Percentiles rank a stretch among this genome's conserved stretches.
Conservation (phyloP, 2,888 invertebrate genomes). For the Sclerodermus sp. region DNA sequence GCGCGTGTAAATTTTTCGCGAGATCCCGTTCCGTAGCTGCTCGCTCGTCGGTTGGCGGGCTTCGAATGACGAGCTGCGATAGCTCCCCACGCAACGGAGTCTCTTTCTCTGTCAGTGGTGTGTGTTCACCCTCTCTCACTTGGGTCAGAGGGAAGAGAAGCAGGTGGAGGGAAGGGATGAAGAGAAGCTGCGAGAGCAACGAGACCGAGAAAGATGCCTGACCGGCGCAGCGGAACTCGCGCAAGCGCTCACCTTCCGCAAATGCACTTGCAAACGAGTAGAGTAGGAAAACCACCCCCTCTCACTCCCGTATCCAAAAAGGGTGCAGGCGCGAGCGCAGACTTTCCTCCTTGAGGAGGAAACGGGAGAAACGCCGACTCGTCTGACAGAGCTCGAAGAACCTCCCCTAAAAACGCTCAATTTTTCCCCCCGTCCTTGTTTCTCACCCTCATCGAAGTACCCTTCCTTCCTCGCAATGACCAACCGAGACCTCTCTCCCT, state of each 20-base stretch:
- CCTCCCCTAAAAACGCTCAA: neutral
- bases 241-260: slow-evolving; percentile 14
- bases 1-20: slow-evolving; percentile 17
- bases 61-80: slow-evolving; percentile 53
- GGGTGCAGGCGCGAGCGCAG: no score
- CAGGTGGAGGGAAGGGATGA: neutral
- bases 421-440: slow-evolving; percentile 6
- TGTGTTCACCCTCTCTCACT: neutral
- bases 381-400: no score
- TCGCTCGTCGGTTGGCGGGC: slow-evolving; percentile 57
- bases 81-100: slow-evolving; percentile 42
- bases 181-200: slow-evolving; percentile 22
- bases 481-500: no score
- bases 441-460: slow-evolving; percentile 5
- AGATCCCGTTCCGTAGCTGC: slow-evolving; percentile 49
- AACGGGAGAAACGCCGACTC: no score
- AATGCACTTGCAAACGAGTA: slow-evolving; percentile 12
- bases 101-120: slow-evolving; percentile 12
- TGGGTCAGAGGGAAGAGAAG: neutral
- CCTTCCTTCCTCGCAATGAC: slow-evolving; percentile 1
- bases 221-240: slow-evolving; percentile 2
- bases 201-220: slow-evolving; percentile 7
- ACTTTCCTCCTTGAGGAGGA: no score
- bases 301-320: no score
- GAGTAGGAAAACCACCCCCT: no score